A percentile compares a stretch with the other conserved stretches of the same genome.
Evolutionary conservation across 2,113 vertebrate genomes (phyloP).

Genomic region (Bungarus multicinctus): DNA sequence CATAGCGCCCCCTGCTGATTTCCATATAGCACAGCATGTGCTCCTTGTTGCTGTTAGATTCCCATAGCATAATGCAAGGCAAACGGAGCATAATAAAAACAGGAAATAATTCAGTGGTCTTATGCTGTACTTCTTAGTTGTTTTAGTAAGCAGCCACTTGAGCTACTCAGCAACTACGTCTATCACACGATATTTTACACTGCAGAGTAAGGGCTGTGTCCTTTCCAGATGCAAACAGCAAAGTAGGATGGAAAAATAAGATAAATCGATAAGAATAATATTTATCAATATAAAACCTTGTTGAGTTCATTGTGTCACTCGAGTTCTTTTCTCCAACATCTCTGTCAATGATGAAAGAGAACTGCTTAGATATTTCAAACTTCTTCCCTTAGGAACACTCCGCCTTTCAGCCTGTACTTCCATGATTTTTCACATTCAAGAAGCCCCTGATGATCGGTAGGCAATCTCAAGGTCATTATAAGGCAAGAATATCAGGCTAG

Average conservation of each 20-base stretch:
- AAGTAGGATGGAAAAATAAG: not conserved
- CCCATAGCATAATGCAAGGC: not conserved
- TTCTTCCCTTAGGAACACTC: not conserved
- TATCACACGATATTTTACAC: not conserved
- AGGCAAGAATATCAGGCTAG: not conserved
- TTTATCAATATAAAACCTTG: not conserved
- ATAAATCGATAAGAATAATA: not conserved
- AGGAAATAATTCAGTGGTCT: not conserved
- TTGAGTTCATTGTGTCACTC: not conserved
- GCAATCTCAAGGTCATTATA: not conserved
- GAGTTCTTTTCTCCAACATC: not conserved
- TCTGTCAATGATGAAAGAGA: not conserved
- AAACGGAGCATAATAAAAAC: not conserved
- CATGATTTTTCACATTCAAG: not conserved
- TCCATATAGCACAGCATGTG: not conserved
- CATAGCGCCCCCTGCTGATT: constrained; percentile 21
- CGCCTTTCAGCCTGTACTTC: not conserved
- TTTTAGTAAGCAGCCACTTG: not conserved
- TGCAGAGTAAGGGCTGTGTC: not conserved
- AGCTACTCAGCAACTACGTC: not conserved
- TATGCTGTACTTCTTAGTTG: not conserved
- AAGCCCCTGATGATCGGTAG: not conserved
- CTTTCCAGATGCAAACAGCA: not conserved
- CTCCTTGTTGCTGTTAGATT: not conserved
- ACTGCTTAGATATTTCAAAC: not conserved